Evolutionary conservation across 2,113 vertebrate species (phyloP).

Genomic region (Donacobius atricapilla): DNA sequence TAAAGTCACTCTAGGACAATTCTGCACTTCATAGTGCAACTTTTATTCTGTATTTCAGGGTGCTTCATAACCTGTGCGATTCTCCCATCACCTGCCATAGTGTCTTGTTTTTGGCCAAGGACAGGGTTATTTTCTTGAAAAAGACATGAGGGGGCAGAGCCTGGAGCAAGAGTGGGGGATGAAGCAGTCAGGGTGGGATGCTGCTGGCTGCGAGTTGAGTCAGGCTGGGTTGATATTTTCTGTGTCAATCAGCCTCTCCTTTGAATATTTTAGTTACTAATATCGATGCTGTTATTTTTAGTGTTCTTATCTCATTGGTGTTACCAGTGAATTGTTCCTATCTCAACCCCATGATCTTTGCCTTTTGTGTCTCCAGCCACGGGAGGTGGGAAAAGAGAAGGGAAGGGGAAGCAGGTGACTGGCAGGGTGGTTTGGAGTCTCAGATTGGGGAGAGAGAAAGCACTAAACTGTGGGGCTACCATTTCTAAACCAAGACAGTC

Average conservation of each 20-base stretch:
- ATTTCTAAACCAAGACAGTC: neutral
- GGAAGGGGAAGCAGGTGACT: neutral
- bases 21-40: neutral
- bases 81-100: neutral
- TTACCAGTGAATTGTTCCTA: neutral
- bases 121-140: neutral
- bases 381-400: neutral
- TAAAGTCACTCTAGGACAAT: too few relatives aligned
- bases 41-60: neutral
- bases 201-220: too few relatives aligned
- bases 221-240: too few relatives aligned
- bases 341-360: accelerated
- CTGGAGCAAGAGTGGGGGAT: accelerated
- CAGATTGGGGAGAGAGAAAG: accelerated
- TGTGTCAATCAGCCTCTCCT: neutral
- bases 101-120: too few relatives aligned
- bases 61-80: neutral
- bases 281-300: neutral
- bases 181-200: neutral
- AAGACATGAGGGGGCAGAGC: neutral
- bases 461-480: accelerated
- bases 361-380: neutral
- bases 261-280: neutral
- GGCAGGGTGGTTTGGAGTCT: neutral
- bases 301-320: neutral